Conservation (phyloP, 1,140 invertebrate species). For the Zaprionus tsacasi region DNA sequence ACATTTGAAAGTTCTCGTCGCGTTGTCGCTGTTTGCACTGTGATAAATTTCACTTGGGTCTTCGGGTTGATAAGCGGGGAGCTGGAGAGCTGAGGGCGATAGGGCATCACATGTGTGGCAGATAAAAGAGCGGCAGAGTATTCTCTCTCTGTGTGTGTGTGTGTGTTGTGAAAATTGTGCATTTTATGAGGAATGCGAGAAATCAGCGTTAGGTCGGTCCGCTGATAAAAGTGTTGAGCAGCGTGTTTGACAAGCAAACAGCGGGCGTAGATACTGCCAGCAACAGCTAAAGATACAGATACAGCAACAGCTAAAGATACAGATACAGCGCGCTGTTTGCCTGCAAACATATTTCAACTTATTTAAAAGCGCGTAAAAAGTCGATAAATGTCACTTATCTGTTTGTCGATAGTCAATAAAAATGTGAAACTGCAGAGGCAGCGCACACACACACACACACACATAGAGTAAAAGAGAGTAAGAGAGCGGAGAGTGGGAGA, state of each 20-base stretch:
- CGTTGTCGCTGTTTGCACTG: conserved; percentile 52
- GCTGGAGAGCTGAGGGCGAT: conserved; percentile 44
- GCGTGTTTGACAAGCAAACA: conserved; percentile 60
- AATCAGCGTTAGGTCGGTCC: conserved; percentile 45
- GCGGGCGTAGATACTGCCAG: conserved; percentile 44
- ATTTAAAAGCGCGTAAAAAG: conserved; percentile 80
- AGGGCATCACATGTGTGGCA: conserved; percentile 65
- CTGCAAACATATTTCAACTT: conserved; percentile 77
- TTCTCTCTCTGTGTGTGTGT: neutral
- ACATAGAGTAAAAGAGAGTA: neutral
- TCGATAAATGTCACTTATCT: conserved; percentile 82
- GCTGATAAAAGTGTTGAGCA: conserved; percentile 66
- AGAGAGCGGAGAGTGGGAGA: neutral
- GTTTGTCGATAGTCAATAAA: conserved; percentile 66
- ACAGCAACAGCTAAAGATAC: conserved; percentile 39
- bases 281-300: conserved; percentile 49
- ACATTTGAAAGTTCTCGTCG: conserved; percentile 72
- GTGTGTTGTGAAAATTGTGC: conserved; percentile 20
- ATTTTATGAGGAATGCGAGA: conserved; percentile 30
- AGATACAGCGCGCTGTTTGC: conserved; percentile 51
- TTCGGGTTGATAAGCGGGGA: conserved; percentile 61
- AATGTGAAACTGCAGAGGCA: conserved; percentile 1
- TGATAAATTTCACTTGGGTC: conserved; percentile 65
- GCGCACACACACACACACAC: neutral
- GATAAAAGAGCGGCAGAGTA: conserved; percentile 44